These are phyloP conservation scores for Mystacornis crossleyi DNA, from an alignment of 2,113 vertebrate genomes.

Conservation along the genomic window DNA sequence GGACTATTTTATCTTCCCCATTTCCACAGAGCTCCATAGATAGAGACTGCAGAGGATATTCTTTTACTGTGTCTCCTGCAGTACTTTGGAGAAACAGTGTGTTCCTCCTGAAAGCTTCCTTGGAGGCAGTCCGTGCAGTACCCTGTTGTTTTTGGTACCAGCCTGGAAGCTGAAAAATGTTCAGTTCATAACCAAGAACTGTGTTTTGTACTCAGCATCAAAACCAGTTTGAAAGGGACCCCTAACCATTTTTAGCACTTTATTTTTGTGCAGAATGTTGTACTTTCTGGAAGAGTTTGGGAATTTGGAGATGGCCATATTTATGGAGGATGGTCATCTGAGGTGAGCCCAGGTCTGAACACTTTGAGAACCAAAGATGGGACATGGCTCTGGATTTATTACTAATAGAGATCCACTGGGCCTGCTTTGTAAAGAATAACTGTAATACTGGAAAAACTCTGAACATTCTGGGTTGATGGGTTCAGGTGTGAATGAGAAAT, in stretches of 20 bases:
- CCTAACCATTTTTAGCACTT: neutral
- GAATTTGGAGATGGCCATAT: neutral
- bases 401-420: neutral
- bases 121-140: neutral
- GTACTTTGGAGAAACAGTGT: neutral
- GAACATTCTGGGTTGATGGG: neutral
- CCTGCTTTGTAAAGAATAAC: neutral
- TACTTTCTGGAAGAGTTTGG: neutral
- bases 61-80: neutral
- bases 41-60: neutral
- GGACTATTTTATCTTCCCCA: neutral
- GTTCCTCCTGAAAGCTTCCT: neutral
- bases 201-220: rapidly evolving
- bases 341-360: neutral
- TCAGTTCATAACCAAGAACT: neutral
- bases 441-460: neutral
- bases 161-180: neutral
- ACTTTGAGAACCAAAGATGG: neutral
- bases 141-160: neutral
- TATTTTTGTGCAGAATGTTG: neutral
- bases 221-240: neutral
- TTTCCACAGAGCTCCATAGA: neutral
- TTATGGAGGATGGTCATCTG: rapidly evolving
- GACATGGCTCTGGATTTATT: neutral
- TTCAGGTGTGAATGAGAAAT: neutral